phyloP scores from a whole-genome alignment of 2,888 invertebrate species.

The Parnassius mnemosyne region DNA sequence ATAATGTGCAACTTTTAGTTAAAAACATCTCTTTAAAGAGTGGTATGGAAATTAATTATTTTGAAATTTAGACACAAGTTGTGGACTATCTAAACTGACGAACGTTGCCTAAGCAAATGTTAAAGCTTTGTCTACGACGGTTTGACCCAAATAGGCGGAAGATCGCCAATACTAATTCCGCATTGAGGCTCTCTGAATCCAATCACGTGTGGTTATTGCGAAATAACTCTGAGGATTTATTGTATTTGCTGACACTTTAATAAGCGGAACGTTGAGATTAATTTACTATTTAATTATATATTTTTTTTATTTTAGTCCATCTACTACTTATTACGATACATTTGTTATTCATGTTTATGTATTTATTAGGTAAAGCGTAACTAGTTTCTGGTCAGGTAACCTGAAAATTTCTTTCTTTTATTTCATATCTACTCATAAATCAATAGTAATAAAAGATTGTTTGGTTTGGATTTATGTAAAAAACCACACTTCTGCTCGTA shows the following conservation, averaged over 20 bases:
- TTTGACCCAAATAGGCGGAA: constrained; percentile 23
- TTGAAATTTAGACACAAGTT: constrained; percentile 1
- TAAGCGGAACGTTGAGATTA: background rate
- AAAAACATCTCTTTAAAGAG: too few relatives aligned
- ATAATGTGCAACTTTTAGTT: too few relatives aligned
- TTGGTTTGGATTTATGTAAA: too few relatives aligned
- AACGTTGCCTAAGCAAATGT: constrained; percentile 19
- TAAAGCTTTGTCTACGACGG: constrained; percentile 18
- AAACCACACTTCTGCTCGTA: too few relatives aligned
- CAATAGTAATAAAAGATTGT: too few relatives aligned
- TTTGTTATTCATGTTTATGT: too few relatives aligned
- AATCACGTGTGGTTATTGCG: constrained; percentile 30
- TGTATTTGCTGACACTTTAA: constrained; percentile 19
- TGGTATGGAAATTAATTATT: background rate
- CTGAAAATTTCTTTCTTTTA: too few relatives aligned
- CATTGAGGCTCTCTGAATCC: constrained; percentile 22
- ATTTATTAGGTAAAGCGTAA: too few relatives aligned
- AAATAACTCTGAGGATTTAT: constrained; percentile 27
- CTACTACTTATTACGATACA: too few relatives aligned
- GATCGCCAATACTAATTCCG: constrained; percentile 23
- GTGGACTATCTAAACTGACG: background rate
- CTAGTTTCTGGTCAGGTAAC: too few relatives aligned
- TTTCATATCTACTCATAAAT: too few relatives aligned
- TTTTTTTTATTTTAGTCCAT: too few relatives aligned
- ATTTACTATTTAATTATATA: constrained; percentile 1